Evolutionary conservation across 1,140 invertebrate species (phyloP), one percentile per base, ranked within the genome.

Genomic region (Alviniconcha marisindica): DNA sequence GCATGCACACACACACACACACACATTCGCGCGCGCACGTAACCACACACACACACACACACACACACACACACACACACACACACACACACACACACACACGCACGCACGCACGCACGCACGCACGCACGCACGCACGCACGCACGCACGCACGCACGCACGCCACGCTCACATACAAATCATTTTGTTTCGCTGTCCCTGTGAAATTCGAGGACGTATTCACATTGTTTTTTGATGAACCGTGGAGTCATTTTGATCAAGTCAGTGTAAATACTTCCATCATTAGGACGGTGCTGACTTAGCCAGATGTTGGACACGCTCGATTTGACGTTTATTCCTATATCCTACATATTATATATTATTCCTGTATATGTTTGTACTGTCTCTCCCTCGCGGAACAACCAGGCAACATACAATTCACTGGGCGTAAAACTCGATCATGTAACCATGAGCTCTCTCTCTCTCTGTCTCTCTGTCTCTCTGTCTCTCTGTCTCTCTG

Each of bases 71-170:
- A 60, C 56, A 60, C 56, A 60, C 56, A 60, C 51, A 77, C 76
- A 54, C 51, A 77, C 51, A 51, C 51, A 77, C 51, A 51, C 44
- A 77, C 51, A 77, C 76, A 54, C 76, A 77, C 51, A 54, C 76
- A 77, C 44, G 33, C 51, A 77, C 44, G 31, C 76, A 56, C 51
- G 12, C 18, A 5, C 33, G 2, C 33, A 44, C 44, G 48, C 40
- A 44, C 1, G 31, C n/a, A 77, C 15, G 48, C 74, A 77, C 38
- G 48, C 33, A 71, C 31, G 36, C 15, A 10, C 66, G 7, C 15
- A 71, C 15, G 36, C 15, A 71, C 15, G 21, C 66, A 36, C 66
- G 21, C 66, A 36, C 66, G 21, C 33, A 71, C 66, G 36, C 66
- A 36, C 66, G 21, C 66, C 56, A 60, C 56, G 28, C 56, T 12